Base-by-base conservation (phyloP, 2,888 invertebrate species). In the Ptychoptera contaminata region DNA sequence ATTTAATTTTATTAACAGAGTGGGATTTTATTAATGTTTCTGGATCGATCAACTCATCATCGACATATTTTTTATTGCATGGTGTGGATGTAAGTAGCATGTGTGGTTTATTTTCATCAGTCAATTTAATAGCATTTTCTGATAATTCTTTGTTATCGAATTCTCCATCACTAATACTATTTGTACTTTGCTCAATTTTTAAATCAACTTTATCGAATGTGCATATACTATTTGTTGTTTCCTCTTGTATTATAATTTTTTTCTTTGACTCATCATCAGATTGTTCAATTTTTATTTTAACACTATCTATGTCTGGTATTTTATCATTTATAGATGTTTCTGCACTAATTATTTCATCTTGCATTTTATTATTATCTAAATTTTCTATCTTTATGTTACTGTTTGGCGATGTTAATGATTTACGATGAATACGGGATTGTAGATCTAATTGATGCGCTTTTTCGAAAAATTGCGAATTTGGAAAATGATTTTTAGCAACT, bases 401-500 rank as follows among this genome's bases (percentile, higher is more conserved):
- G 9, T 36, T n/a, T 8, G 23, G 30, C 30, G 46, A 32, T 1
- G 46, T 35, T 15, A 39, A 35, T 1, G 50, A 42, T 50, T 55
- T 54, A 1, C 60, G 54, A 48, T 56, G 55, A 0, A 59, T 51
- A 30, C 61, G 57, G 16, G 57, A 57, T 41, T 60, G 58, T 1
- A 64, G 31, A 32, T 65, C 65, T 47, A 64, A 59, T 55, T 68
- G 58, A 51, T 67, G 56, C 54, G 65, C 48, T 59, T 69, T 56
- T 52, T 69, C 60, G 57, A 60, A 56, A 58, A 66, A 58, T 52
- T 67, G 57, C 48, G 62, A 60, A 52, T 65, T 65, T 16, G 65
- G 59, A 45, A 65, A 61, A 52, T 64, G 65, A 47, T 65, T 65
- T 46, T 62, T 66, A 1, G 63, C 63, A 2, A 55, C 48, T 1